Conservation (phyloP, 1,140 invertebrate genomes). For the Episyrphus balteatus region DNA sequence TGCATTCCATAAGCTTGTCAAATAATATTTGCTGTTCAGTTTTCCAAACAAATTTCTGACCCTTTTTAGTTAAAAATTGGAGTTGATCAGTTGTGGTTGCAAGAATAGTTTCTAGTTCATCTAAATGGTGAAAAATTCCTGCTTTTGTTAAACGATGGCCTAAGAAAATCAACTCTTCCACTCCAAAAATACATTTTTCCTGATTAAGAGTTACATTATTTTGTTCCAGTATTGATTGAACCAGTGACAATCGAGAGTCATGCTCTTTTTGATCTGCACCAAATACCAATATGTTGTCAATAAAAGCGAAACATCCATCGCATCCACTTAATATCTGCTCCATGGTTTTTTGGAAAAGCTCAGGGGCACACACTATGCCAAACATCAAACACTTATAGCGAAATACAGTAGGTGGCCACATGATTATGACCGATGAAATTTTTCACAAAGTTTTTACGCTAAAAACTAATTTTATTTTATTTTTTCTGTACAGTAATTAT, state of each 20-base stretch:
- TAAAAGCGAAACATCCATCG: slow-evolving; percentile 15
- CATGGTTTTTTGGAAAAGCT: slow-evolving; percentile 33
- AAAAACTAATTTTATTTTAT: no score
- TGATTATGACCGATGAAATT: no score
- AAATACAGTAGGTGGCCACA: no score
- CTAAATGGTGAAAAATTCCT: no score
- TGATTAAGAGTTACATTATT: background rate
- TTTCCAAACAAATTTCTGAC: slow-evolving; percentile 12
- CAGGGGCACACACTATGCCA: slow-evolving; percentile 25
- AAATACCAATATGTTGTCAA: slow-evolving; percentile 35
- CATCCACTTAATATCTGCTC: slow-evolving; percentile 18
- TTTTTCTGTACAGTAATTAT: no score
- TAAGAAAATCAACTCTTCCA: background rate
- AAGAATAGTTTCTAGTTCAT: background rate
- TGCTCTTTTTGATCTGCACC: no score
- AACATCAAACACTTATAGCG: slow-evolving; percentile 28
- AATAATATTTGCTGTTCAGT: slow-evolving; percentile 7
- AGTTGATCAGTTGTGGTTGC: slow-evolving; percentile 11
- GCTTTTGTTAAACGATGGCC: no score
- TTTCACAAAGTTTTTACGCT: no score
- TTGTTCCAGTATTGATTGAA: background rate
- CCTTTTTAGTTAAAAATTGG: slow-evolving; percentile 10
- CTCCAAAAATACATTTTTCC: background rate
- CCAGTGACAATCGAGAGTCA: background rate
- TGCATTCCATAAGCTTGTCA: slow-evolving; percentile 6